These are phyloP conservation scores for Aphelenchoides bicaudatus DNA, from an alignment of 2,888 invertebrate genomes.

Conservation along the genomic window DNA sequence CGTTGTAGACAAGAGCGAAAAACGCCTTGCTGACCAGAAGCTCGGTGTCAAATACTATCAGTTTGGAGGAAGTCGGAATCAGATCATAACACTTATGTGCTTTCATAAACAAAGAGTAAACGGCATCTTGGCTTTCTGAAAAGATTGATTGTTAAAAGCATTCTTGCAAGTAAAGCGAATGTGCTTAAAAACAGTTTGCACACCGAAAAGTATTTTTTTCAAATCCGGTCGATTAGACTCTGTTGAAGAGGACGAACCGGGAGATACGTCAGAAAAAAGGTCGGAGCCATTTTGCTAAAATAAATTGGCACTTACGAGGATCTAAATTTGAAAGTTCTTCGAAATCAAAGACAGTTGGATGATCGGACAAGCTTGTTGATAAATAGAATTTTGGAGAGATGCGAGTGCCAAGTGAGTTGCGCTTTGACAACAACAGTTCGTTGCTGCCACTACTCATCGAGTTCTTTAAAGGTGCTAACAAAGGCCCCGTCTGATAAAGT, in stretches of 20 bases:
- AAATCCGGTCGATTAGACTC: not conserved
- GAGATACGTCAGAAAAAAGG: not conserved
- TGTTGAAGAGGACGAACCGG: not conserved
- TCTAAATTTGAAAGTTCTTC: conserved; percentile 51
- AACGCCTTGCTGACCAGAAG: conserved; percentile 93
- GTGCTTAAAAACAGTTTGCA: not conserved
- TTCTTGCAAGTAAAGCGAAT: conserved; percentile 3
- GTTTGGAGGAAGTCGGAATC: conserved; percentile 96
- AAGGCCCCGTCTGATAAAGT: not conserved
- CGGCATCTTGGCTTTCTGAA: conserved; percentile 59
- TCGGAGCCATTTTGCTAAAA: not conserved
- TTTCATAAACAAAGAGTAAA: conserved; percentile 76
- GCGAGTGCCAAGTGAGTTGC: not conserved
- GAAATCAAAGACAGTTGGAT: conserved; percentile 53
- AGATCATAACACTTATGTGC: conserved; percentile 99
- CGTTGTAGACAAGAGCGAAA: conserved; percentile 86
- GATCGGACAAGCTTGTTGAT: conserved; percentile 25
- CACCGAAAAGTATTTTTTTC: not conserved
- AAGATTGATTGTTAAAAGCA: conserved; percentile 19
- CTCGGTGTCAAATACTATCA: conserved; percentile 98
- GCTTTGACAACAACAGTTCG: not conserved
- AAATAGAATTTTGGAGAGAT: conserved; percentile 25
- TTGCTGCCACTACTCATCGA: not conserved
- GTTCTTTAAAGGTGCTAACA: conserved; percentile 1
- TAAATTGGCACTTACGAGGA: conserved; percentile 38